Evolutionary conservation across 2,113 vertebrate genomes (phyloP), one percentile per base, ranked within the genome.

Genomic region (Mellivora capensis): DNA sequence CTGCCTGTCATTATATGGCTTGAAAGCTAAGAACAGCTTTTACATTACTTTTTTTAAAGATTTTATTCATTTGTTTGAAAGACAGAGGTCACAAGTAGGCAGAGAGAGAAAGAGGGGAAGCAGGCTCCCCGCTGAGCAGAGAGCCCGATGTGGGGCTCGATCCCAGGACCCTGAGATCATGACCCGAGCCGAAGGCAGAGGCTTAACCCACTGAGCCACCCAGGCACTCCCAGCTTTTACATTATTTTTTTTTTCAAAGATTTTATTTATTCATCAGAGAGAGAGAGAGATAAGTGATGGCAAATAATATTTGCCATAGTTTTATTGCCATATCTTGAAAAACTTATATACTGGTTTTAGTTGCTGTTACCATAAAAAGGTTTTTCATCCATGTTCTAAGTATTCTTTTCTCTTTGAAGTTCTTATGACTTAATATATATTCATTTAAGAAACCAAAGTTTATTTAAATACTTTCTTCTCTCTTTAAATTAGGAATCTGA

Each of bases 401-500:
- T 96, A 89, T 54, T 71, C 21, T 93, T 93, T 90, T 86, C 49
- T 61, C 13, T 91, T 76, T 91, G 62, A 94, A 93, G 17, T 95
- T 97, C 54, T 83, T 97, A 67, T 31, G 17, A 76, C 27, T 93
- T 96, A 84, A 59, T 79, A 87, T 85, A 76, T 93, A 72, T 94
- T 91, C 2, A 86, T 90, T 92, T 81, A 71, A 91, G 44, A 95
- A 82, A 92, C 14, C 18, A 87, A 34, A 91, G 54, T 90, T 79
- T 79, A 94, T 76, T 94, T 94, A 62, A 96, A 59, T 81, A 95
- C 77, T 90, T 59, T 72, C 61, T 0, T 0, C 54, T 97, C 97
- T 49, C 62, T 96, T 98, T 93, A 91, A 81, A 59, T 98, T 94
- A 99, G 99, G 99, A 99, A 90, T 99, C 99, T 31, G 99, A 99